Evolutionary conservation across 2,797 vertebrate genomes (phyloP), one percentile per base, ranked within the genome.

Genomic region (Pipistrellus nathusii): DNA sequence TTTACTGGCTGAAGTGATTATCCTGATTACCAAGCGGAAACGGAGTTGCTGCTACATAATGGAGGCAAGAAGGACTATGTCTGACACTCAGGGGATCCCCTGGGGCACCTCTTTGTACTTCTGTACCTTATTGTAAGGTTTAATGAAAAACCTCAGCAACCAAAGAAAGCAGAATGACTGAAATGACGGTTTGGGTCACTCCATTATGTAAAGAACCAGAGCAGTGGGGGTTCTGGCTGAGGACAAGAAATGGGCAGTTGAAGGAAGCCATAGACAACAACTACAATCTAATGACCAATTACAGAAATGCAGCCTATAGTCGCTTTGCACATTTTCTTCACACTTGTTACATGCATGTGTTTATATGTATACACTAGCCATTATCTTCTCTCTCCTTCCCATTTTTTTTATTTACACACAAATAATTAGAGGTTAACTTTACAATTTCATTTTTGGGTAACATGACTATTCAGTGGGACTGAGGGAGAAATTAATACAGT

Each of bases 381-480:
- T 62, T 76, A 69, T 75, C 9, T 68, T 78, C 48, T 76, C 46
- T 62, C 25, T 71, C 35, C 46, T 59, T 44, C 8, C 10, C 71
- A 21, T 72, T 81, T 91, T 91, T 91, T 62, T 81, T 41, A 90
- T 69, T 86, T 78, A 83, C 53, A 71, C 25, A 25, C 82, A 86
- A 75, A 85, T 85, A 85, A 82, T 17, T 87, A 18, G 48, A 90
- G 46, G 46, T 73, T 73, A 75, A 94, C 15, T 48, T 82, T n/a
- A 91, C 41, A 76, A 69, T 62, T 88, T 59, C 69, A 57, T 53
- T 51, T 94, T 89, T 80, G 72, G 62, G n/a, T 68, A 80, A 68
- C 35, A 92, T 73, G 17, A 78, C 72, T 85, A 81, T 71, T 86
- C 30, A 76, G 15, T 69, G 35, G 62, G 35, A 76, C 23, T 73